Evolutionary conservation across 64 coral and sea anemone species (phyloP), one percentile per base, ranked within the genome.

Genomic region (Stichodactyla mertensii): DNA sequence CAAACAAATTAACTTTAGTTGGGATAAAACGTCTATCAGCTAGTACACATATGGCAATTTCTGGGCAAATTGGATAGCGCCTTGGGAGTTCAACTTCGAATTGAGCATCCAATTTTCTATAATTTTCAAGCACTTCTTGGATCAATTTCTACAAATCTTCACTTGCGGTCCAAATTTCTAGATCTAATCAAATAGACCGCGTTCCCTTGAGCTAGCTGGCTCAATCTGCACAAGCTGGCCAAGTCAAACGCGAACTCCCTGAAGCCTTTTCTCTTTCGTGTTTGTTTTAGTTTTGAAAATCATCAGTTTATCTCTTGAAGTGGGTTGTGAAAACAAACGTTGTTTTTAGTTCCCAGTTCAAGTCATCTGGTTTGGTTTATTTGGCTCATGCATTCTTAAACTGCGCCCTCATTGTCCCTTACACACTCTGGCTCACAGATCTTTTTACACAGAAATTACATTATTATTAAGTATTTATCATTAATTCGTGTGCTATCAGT

Each of bases 1-100:
- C 24, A 74, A 74, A 31, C 69, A 74, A 74, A 74, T 74, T 74
- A 74, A 74, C 69, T 74, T 74, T 74, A 74, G n/a, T 74, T 74
- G 24, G 69, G 26, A 11, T n/a, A 74, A 74, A 74, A 13, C 27
- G 69, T 74, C 24, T 6, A 74, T 74, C 69, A 31, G 69, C 26
- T 23, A 27, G 1, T 74, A 26, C 69, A 10, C 69, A 74, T 74
- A 74, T 74, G 69, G 24, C 69, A 27, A 74, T 74, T 74, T 74
- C 69, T 11, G 24, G 27, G 24, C 24, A 74, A 74, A 74, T 74
- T 74, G 24, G 24, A 74, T 28, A 26, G 69, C 69, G 69, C 69
- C 69, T 74, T 26, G 69, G 69, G 69, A 74, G n/a, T 45, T 45
- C 22, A 74, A 74, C 0, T 74, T 74, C 7, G 69, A 74, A 69